Evolutionary conservation across 1,140 invertebrate genomes (phyloP).

Genomic region (Caenorhabditis elegans): DNA sequence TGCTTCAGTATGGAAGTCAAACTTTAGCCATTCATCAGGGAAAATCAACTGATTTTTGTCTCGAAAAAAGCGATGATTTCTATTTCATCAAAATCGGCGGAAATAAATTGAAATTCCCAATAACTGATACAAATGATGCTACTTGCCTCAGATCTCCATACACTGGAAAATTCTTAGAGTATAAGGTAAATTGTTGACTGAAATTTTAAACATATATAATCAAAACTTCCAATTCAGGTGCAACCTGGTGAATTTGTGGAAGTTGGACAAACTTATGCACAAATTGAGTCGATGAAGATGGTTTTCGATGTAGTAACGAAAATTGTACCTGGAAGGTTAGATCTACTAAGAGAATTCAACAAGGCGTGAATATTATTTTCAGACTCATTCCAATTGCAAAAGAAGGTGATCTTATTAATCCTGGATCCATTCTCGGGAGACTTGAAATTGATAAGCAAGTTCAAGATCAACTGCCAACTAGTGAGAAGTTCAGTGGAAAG

Average conservation of each 20-base stretch:
- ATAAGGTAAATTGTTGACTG: constrained; percentile 68
- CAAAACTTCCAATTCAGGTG: neutral
- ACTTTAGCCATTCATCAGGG: neutral
- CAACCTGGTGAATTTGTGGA: constrained; percentile 79
- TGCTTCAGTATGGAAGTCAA: neutral
- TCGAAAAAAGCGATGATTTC: neutral
- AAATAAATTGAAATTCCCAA: neutral
- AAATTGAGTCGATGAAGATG: constrained; percentile 99
- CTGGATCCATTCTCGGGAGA: constrained; percentile 83
- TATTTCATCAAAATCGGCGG: constrained; percentile 18
- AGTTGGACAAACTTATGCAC: constrained; percentile 88
- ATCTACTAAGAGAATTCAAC: neutral
- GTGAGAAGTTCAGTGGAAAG: neutral
- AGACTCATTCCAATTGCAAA: constrained; percentile 82
- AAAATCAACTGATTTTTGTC: neutral
- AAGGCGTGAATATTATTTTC: neutral
- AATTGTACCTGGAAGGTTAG: constrained; percentile 75
- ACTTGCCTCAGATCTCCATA: constrained; percentile 90
- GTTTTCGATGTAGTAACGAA: constrained; percentile 89
- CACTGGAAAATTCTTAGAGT: constrained; percentile 90
- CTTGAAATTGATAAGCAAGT: constrained; percentile 65
- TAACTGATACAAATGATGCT: constrained; percentile 78
- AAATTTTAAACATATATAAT: neutral
- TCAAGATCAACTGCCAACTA: neutral
- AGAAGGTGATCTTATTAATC: constrained; percentile 90